Evolutionary conservation across 2,797 vertebrate species (phyloP), one percentile per base, ranked within the genome.

Genomic region (Craterocephalus amniculus): DNA sequence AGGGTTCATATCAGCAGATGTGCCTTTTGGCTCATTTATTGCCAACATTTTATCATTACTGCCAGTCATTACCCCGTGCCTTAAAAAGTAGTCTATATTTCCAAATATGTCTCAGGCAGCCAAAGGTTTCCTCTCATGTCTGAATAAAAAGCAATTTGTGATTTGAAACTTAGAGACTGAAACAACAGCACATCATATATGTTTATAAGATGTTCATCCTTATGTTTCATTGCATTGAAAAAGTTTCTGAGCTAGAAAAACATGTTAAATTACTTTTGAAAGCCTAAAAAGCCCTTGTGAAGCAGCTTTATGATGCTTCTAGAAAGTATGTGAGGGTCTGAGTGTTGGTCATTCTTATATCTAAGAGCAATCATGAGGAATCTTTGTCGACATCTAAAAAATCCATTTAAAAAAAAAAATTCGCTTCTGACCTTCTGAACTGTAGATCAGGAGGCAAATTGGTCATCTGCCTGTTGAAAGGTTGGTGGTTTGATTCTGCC

Each of bases 1-100:
- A 61, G 38, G 35, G 10, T 34, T 58, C 18, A 2, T 36, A 26
- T 24, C 29, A 32, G 58, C 63, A 34, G 51, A 69, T 60, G 12
- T 36, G 29, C 52, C 4, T 48, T 63, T 70, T 60, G 34, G 49
- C 11, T 18, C 12, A 51, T 61, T 58, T 57, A 52, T 54, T 69
- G 54, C 65, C 57, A 68, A 12, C 12, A 22, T 61, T 36, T 36
- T 13, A n/a, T 45, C 43, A 45, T 65, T 59, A 35, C 4, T 55
- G 12, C 51, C 51, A 20, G 36, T 40, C 29, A 55, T 40, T 49
- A 13, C 49, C 40, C 18, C 14, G 49, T 27, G 18, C 36, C 11
- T 35, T 29, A 34, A 54, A 18, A 36, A 38, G 16, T 3, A 8
- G 4, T 20, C 0, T 49, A 16, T 16, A 54, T 27, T 54, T 26